Evolutionary conservation across 2,797 vertebrate species (phyloP).

Genomic region (Phyllotis vaccarum): DNA sequence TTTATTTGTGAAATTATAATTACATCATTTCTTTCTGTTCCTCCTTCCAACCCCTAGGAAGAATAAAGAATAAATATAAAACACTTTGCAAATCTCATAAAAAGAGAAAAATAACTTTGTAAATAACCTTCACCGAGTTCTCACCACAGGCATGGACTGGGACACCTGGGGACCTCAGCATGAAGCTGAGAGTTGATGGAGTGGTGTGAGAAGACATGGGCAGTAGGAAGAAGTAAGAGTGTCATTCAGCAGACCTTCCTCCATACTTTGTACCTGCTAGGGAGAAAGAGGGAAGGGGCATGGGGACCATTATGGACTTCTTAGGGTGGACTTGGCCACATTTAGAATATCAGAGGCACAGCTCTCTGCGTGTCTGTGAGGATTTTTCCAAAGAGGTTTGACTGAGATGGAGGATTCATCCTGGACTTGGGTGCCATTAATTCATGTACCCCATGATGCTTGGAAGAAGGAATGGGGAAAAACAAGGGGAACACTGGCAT

Average conservation of each 20-base stretch:
- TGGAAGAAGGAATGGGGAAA: not conserved
- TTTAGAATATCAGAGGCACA: not conserved
- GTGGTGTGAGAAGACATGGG: not conserved
- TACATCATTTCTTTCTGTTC: not conserved
- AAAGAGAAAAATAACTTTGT: conserved; percentile 47
- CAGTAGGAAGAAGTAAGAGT: not conserved
- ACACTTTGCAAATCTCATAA: conserved; percentile 43
- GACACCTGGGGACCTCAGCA: not conserved
- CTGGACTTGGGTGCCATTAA: not conserved
- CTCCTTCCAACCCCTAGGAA: not conserved
- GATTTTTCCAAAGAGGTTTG: not conserved
- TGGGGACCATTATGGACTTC: too few species aligned
- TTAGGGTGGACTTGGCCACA: not conserved
- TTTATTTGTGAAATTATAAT: not conserved
- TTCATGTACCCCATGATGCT: not conserved
- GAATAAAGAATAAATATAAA: conserved; percentile 45
- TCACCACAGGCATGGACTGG: not conserved
- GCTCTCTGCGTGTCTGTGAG: not conserved
- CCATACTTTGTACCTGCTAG: not conserved
- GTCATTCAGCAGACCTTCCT: not conserved
- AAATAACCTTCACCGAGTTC: conserved; percentile 18
- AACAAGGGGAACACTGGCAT: too few species aligned
- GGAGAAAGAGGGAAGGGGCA: not conserved
- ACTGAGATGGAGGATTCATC: not conserved
- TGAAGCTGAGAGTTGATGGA: not conserved